Conservation (phyloP, 2,888 invertebrate species). For the Muscina levida region DNA sequence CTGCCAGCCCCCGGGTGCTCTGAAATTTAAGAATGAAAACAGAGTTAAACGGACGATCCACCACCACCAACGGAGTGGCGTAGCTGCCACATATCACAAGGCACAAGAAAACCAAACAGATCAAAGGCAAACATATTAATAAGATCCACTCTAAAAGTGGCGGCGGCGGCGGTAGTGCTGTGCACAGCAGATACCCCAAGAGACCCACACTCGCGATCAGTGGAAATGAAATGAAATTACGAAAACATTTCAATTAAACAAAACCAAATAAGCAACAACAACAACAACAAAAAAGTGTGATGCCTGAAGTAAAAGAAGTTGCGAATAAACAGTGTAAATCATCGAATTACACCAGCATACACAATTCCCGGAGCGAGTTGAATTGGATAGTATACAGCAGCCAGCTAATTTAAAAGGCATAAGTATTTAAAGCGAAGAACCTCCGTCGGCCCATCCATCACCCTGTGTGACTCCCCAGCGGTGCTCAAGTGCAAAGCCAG, state of each 20-base stretch:
- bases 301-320: background rate
- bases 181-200: background rate
- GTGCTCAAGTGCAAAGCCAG: constrained; percentile 27
- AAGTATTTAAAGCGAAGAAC: constrained; percentile 35
- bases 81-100: background rate
- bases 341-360: constrained; percentile 32
- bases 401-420: constrained; percentile 28
- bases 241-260: constrained; percentile 61
- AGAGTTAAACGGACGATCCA: too few relatives aligned
- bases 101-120: constrained; percentile 48
- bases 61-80: background rate
- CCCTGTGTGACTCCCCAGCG: constrained; percentile 16
- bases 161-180: background rate
- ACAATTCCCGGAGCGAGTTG: constrained; percentile 1
- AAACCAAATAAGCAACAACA: background rate
- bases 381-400: background rate
- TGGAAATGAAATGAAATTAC: constrained; percentile 45
- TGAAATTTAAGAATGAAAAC: too few relatives aligned
- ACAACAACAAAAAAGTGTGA: background rate
- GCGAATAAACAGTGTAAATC: constrained; percentile 25
- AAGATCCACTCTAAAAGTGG: constrained; percentile 22
- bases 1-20: too few relatives aligned
- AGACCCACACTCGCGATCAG: constrained; percentile 3
- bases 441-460: constrained; percentile 37
- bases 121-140: constrained; percentile 53